Conservation (phyloP, 2,888 invertebrate species). For the Gari tellinella region DNA sequence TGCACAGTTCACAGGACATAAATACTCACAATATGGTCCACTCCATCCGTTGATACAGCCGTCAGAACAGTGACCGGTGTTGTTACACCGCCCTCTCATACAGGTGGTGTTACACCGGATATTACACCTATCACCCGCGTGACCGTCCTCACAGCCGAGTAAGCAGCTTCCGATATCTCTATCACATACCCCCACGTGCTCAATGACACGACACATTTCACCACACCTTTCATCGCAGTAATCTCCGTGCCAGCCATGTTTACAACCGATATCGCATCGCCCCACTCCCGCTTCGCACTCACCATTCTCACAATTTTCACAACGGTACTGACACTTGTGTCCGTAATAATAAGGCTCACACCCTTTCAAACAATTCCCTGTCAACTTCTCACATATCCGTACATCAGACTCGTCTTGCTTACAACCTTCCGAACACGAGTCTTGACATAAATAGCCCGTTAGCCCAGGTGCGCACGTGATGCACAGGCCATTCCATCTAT, state of each 20-base stretch:
- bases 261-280: not conserved
- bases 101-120: no score
- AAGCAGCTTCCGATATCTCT: conserved; percentile 2
- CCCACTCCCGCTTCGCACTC: not conserved
- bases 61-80: no score
- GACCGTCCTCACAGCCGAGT: conserved; percentile 17
- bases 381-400: conserved; percentile 3
- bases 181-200: no score
- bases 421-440: conserved; percentile 6
- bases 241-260: not conserved
- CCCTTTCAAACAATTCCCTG: not conserved
- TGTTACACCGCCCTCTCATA: no score
- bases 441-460: conserved; percentile 10
- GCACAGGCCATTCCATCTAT: conserved; percentile 7
- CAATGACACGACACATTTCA: no score
- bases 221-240: no score
- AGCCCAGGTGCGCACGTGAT: conserved; percentile 13
- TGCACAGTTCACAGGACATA: no score
- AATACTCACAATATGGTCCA: no score
- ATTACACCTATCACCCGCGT: conserved; percentile 7
- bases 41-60: no score
- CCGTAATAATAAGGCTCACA: conserved; percentile 6
- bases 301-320: not conserved
- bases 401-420: not conserved
- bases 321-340: not conserved